Conservation (phyloP, 2,113 vertebrate genomes). For the Pelecanoides urinatrix region DNA sequence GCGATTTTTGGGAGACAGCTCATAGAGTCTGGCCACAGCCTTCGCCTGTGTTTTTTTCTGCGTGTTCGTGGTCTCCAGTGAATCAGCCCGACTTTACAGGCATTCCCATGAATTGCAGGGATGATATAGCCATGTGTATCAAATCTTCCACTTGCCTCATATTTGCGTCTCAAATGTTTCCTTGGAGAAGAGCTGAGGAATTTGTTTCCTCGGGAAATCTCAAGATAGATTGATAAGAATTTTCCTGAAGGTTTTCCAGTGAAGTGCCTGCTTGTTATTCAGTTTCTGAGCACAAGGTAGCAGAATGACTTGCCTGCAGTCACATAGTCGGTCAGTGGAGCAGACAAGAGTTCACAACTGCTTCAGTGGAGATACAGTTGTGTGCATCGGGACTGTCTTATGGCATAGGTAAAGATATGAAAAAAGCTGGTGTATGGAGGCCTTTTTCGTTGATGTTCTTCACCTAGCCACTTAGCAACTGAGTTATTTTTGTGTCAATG, state of each 20-base stretch:
- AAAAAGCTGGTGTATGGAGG: conserved; percentile 22
- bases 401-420: conserved; percentile 4
- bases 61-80: neutral
- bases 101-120: neutral
- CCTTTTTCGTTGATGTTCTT: conserved; percentile 41
- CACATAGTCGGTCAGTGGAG: neutral
- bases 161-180: neutral
- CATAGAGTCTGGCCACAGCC: neutral
- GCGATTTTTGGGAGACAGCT: neutral
- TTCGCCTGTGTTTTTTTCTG: neutral
- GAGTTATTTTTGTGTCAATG: neutral
- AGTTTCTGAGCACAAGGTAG: conserved; percentile 40
- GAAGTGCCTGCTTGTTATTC: conserved; percentile 44
- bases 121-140: neutral
- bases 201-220: conserved; percentile 67
- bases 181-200: conserved; percentile 43
- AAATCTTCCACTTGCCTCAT: neutral
- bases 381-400: conserved; percentile 50
- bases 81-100: neutral
- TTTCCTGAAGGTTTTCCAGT: conserved; percentile 61
- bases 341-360: conserved; percentile 2
- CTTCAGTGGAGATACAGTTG: neutral
- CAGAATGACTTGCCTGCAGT: conserved; percentile 60
- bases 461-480: conserved; percentile 41
- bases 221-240: conserved; percentile 51